Base-by-base conservation (phyloP, 1,140 invertebrate species). In the Monomorium pharaonis region DNA sequence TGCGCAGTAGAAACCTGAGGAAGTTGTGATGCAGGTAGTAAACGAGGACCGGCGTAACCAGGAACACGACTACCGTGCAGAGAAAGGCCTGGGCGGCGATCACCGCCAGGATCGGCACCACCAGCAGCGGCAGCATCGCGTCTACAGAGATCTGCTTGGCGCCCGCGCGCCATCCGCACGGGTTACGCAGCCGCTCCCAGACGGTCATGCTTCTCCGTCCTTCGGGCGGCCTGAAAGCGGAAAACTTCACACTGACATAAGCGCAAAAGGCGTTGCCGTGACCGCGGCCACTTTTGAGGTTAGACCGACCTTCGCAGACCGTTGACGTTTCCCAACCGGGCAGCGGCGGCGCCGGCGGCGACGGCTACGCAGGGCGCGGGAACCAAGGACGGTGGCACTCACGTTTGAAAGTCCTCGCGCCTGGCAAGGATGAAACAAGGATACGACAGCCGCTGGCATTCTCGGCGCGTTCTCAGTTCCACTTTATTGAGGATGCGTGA, bases 11-110 rank as follows among this genome's bases (percentile, higher is more conserved):
- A 92, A 96, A 96, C 91, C 96, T 95, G 56, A 95, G 94, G 65
- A 96, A 97, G 89, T 96, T 96, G 49, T 95, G 95, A 77, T 96
- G 93, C n/a, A 96, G 91, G 85, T 97, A 97, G 67, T 96, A 95
- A n/a, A 97, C 94, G 56, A 96, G 93, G 70, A 97, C 94, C 18
- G 95, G 96, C 30, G 97, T 96, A n/a, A 96, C 92, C 5, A 96
- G 89, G 93, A 97, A 96, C 16, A 97, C 94, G 44, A 96, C 86
- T 18, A 96, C 90, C 5, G 97, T 97, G 44, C 96, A 95, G 72
- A 95, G 92, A 18, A 96, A 92, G 21, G 96, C 96, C 88, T 96
- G 94, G 6, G 97, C 96, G 18, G 97, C 96, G 63, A 96, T 89
- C 24, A 96, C 86, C 30, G 96, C 92, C 67, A 97, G 93, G 16